Evolutionary conservation across 2,113 vertebrate species (phyloP), one percentile per base, ranked within the genome.

Genomic region (Spea bombifrons): DNA sequence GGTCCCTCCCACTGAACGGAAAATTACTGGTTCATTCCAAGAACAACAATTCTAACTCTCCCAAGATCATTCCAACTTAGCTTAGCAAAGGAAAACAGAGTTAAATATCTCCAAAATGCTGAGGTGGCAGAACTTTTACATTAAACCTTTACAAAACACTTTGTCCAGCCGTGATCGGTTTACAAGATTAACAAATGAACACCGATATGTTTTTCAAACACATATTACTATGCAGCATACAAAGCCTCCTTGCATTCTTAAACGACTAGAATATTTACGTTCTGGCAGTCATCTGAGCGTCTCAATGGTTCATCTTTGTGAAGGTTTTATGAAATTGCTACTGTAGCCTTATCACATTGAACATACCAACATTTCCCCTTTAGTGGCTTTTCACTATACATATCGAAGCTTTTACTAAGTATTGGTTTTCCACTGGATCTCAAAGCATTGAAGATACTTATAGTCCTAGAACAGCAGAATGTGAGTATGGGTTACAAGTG

Each of bases 1-100:
- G 86, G 85, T 88, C 84, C 82, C 83, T 87, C 84, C 86, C 84
- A 82, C 90, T 3, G 73, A 83, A 80, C 83, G 86, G 83, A 90
- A 83, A 64, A 85, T 84, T 81, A 87, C 61, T 59, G 15, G 0
- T n/a, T 87, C 87, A 87, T 7, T 89, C 89, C 90, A 92, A 91
- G 71, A 91, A 85, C 84, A 92, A 91, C 87, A 91, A 77, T 73
- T 84, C 83, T 81, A 80, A 82, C 80, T 88, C 86, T 88, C 88
- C 87, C 84, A 86, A 89, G 88, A 86, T 75, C 81, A 81, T 86
- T 89, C 86, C 85, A 83, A 76, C 75, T 86, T 84, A 83, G 86
- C 81, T 83, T 81, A 85, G 82, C 83, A 86, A 87, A 90, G 0
- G 66, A 85, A 89, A 88, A 71, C 77, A 89, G 79, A 89, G 53